Conservation (phyloP, 2,797 vertebrate genomes). For the Enteromius radiatus region DNA sequence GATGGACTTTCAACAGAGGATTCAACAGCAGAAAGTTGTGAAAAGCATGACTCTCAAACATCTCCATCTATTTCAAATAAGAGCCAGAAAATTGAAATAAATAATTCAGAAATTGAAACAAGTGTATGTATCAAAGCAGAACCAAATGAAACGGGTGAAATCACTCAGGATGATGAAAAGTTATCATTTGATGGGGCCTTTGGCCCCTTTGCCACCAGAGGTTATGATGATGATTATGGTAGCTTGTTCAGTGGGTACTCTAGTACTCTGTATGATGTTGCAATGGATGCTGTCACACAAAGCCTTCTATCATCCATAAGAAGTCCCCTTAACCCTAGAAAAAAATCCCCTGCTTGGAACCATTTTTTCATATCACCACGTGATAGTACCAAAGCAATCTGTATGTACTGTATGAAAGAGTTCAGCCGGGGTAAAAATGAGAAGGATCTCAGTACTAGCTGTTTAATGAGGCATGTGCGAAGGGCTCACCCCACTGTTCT, state of each 20-base stretch:
- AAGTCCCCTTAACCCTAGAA: constrained; percentile 87
- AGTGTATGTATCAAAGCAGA: constrained; percentile 80
- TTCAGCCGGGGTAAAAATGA: constrained; percentile 99
- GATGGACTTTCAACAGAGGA: constrained; percentile 67
- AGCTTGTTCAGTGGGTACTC: constrained; percentile 91
- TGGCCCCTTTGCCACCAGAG: constrained; percentile 80
- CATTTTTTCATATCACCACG: constrained; percentile 98
- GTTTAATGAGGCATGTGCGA: constrained; percentile 96
- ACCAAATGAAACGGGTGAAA: constrained; percentile 80
- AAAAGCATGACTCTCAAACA: constrained; percentile 56
- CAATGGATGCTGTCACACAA: constrained; percentile 98
- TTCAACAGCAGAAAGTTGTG: constrained; percentile 63
- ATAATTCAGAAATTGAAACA: constrained; percentile 64
- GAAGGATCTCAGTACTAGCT: constrained; percentile 98
- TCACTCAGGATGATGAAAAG: constrained; percentile 83
- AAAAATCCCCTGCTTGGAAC: constrained; percentile 98
- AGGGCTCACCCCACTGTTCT: constrained; percentile 94
- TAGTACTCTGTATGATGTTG: constrained; percentile 94
- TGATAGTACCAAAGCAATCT: constrained; percentile 98
- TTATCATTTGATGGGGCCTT: constrained; percentile 78
- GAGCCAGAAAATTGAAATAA: constrained; percentile 68
- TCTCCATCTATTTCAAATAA: constrained; percentile 71
- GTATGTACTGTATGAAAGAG: constrained; percentile 99
- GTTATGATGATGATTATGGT: constrained; percentile 90
- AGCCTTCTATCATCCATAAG: constrained; percentile 91